Conservation (phyloP, 37 sponge, comb jelly and placozoan genomes). For the Chondrilla cf. caribensis region DNA sequence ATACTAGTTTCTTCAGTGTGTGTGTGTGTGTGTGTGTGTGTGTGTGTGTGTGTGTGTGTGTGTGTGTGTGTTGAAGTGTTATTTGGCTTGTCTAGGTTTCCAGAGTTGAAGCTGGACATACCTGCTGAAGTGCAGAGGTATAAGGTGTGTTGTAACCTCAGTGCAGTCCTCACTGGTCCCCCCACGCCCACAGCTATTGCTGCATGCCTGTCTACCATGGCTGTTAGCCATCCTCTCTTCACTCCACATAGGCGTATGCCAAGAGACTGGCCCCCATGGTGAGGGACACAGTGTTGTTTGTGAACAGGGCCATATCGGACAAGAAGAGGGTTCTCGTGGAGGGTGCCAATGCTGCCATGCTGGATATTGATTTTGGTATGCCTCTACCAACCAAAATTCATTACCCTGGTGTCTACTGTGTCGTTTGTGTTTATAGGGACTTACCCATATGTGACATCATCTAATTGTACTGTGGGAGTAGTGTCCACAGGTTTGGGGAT, state of each 20-base stretch:
- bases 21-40: background rate
- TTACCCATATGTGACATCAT: conserved; percentile 97
- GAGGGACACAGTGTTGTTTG: conserved; percentile 71
- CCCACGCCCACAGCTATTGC: too few species aligned
- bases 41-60: too few species aligned
- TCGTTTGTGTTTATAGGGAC: conserved; percentile 57
- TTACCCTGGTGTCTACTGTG: background rate
- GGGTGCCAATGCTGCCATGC: conserved; percentile 99
- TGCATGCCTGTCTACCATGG: too few species aligned
- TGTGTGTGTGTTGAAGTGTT: too few species aligned
- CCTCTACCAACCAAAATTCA: background rate
- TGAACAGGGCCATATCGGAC: conserved; percentile 62
- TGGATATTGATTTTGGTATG: conserved; percentile 97
- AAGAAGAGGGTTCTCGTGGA: conserved; percentile 85
- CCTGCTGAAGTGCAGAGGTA: conserved; percentile 57
- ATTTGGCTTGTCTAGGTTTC: conserved; percentile 42
- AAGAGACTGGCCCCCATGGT: conserved; percentile 69
- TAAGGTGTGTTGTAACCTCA: conserved; percentile 50
- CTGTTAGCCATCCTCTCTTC: background rate
- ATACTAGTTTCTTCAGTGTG: background rate
- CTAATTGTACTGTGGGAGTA: conserved; percentile 89
- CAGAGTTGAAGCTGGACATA: conserved; percentile 57
- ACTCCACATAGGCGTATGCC: conserved; percentile 33
- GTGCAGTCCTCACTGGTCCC: too few species aligned
- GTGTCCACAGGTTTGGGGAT: conserved; percentile 96